Base-by-base conservation (phyloP, 2,888 invertebrate genomes). In the Hypolimnas misippus region DNA sequence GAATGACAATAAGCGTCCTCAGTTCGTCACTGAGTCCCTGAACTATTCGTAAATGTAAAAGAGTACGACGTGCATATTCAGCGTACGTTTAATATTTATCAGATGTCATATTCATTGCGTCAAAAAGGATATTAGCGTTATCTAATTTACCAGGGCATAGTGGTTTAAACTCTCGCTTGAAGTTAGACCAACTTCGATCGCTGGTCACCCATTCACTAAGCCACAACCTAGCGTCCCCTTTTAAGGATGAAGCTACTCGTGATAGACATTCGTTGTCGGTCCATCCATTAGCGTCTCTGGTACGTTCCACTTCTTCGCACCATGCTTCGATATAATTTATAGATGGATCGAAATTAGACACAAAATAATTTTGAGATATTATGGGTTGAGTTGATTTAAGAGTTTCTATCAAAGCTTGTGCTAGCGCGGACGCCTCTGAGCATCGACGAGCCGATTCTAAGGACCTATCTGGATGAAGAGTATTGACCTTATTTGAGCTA, bases 41-140 rank as follows among this genome's bases (percentile, higher is more conserved):
- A 52, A 62, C 62, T 52, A 56, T 54, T 14, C 55, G 56, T 46
- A 60, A 33, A 7, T 65, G 65, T 35, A 68, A 61, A 2, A 68
- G 12, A 7, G 40, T n/a, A n/a, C n/a, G n/a, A n/a, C n/a, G n/a
- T n/a, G n/a, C n/a, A n/a, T n/a, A n/a, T n/a, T n/a, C n/a, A 16
- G 40, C 40, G 16, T 40, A 40, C 8, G 40, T 7, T 3, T 16
- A 5, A 16, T 16, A 40, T 16, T 40, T 40, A 40, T 40, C 40
- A 16, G 40, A 40, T 5, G 14, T 40, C 8, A 8, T 16, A 7
- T 40, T 14, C 40, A 40, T 16, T 14, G 16, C 6, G 3, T 40
- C 16, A 16, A 16, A 16, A 7, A 40, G 16, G 16, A 16, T 40
- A 6, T 40, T 14, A 16, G 40, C 40, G 16, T 40, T 16, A 16